Evolutionary conservation across 2,888 invertebrate genomes (phyloP).

Genomic region (Antitype chi): DNA sequence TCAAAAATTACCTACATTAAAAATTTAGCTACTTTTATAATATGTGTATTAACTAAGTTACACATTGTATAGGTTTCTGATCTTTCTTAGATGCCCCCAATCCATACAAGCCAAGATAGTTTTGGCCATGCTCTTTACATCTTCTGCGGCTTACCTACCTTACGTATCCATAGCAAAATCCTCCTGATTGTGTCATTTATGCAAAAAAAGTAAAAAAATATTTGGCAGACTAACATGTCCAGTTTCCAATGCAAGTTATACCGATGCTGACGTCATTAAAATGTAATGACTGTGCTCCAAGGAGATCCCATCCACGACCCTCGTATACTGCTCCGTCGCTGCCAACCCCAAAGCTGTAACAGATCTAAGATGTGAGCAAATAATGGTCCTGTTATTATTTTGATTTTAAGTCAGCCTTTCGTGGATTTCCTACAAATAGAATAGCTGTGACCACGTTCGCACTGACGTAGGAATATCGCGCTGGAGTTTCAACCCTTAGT

Average conservation of each 20-base stretch:
- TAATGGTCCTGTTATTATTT: background rate
- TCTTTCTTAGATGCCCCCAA: background rate
- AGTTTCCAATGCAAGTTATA: constrained; percentile 92
- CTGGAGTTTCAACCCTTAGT: no score
- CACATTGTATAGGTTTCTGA: no score
- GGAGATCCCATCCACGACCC: constrained; percentile 92
- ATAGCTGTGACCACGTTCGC: no score
- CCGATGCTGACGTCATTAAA: constrained; percentile 93
- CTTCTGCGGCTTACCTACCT: background rate
- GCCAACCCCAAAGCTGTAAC: constrained; percentile 92
- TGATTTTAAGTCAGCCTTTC: background rate
- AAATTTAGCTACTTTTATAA: no score
- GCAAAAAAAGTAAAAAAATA: no score
- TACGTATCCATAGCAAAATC: background rate
- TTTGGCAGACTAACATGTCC: constrained; percentile 70
- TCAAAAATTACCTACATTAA: no score
- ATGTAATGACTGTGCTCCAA: constrained; percentile 93
- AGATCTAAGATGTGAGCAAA: background rate
- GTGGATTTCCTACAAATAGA: background rate
- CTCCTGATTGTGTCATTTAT: no score
- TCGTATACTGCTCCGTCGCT: constrained; percentile 93
- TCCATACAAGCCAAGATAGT: background rate
- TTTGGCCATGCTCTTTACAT: background rate
- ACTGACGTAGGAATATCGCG: no score
- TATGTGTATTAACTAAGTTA: no score